Evolutionary conservation across 2,888 invertebrate species (phyloP).

Genomic region (Empis livida): DNA sequence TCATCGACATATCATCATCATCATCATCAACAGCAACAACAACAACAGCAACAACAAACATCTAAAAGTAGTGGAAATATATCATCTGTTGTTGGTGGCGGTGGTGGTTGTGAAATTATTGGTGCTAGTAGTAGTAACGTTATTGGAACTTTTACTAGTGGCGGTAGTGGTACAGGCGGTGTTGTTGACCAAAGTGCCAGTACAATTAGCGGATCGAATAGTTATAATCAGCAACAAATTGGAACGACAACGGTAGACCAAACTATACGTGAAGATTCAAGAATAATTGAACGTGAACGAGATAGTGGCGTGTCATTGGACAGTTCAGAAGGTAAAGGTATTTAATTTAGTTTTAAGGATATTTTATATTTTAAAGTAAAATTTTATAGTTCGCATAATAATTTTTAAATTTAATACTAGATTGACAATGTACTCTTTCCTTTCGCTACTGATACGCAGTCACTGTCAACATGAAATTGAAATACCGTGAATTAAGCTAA

Average conservation of each 20-base stretch:
- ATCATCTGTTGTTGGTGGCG: background rate
- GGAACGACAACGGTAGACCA: background rate
- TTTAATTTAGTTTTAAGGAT: no score
- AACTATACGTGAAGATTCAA: conserved; percentile 1
- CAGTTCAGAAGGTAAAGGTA: conserved; percentile 11
- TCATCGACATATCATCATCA: conserved; percentile 5
- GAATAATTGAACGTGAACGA: conserved; percentile 14
- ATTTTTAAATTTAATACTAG: no score
- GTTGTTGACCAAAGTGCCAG: no score
- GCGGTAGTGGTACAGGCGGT: background rate
- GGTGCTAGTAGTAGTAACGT: no score
- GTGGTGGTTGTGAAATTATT: background rate
- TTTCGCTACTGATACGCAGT: no score
- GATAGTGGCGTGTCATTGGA: conserved; percentile 13
- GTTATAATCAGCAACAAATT: background rate
- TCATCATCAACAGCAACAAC: no score
- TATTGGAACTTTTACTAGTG: background rate
- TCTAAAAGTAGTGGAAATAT: no score
- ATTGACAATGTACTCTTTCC: no score
- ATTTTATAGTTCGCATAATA: no score
- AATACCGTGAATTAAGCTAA: no score
- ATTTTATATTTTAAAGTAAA: no score
- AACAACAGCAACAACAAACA: background rate
- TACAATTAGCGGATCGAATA: background rate
- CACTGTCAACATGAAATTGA: no score